These are phyloP conservation scores for Acanthurus tractus DNA, from an alignment of 2,797 vertebrate genomes.

Conservation along the genomic window DNA sequence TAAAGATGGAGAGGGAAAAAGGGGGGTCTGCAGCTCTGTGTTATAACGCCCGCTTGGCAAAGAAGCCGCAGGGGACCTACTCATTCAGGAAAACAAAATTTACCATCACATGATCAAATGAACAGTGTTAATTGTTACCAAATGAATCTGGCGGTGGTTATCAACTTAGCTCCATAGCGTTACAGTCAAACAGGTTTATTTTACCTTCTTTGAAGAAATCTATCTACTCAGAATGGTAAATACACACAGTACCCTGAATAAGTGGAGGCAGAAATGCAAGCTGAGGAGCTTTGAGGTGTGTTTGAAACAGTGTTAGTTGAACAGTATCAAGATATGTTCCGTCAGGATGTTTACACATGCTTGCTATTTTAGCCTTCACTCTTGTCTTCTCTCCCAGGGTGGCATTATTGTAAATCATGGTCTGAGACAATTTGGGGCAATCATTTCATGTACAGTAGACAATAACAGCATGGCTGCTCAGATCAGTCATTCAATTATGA, in stretches of 20 bases:
- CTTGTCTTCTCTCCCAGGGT: slow-evolving; percentile 66
- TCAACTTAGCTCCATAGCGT: slow-evolving; percentile 20
- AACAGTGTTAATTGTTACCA: slow-evolving; percentile 76
- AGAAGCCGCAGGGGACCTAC: slow-evolving; percentile 54
- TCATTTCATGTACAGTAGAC: slow-evolving; percentile 74
- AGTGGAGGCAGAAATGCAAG: slow-evolving; percentile 41
- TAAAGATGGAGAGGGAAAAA: slow-evolving; percentile 73
- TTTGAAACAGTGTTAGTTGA: slow-evolving; percentile 43
- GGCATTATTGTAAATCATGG: slow-evolving; percentile 71
- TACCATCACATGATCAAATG: slow-evolving; percentile 63
- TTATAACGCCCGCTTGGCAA: slow-evolving; percentile 69
- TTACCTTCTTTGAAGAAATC: slow-evolving; percentile 66
- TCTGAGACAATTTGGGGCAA: slow-evolving; percentile 65
- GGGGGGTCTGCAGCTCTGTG: slow-evolving; percentile 64
- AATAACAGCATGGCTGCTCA: slow-evolving; percentile 66
- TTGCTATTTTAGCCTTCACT: slow-evolving; percentile 67
- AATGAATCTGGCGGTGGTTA: slow-evolving; percentile 63
- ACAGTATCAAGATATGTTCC: slow-evolving; percentile 50
- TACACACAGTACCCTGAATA: slow-evolving; percentile 21
- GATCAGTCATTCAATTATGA: slow-evolving; percentile 79
- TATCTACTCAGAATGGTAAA: slow-evolving; percentile 54
- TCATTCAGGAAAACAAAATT: slow-evolving; percentile 46
- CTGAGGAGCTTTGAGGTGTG: slow-evolving; percentile 47
- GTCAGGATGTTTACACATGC: slow-evolving; percentile 73
- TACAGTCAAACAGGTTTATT: slow-evolving; percentile 62